Base-by-base conservation (phyloP, 2,113 vertebrate species). In the Lonchura striata region DNA sequence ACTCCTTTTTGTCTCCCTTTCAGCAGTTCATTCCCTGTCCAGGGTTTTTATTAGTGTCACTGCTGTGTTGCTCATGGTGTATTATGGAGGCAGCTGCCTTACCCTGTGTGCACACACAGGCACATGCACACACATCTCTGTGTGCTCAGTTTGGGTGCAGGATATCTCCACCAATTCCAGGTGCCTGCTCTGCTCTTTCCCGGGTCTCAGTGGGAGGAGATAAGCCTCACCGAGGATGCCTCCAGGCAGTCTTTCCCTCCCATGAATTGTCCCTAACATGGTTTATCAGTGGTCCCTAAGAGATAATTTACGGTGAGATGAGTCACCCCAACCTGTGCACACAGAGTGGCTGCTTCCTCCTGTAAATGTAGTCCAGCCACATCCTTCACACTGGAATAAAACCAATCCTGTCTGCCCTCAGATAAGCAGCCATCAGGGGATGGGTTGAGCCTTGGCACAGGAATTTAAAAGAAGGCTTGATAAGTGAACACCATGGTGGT, bases 21-120 rank as follows among this genome's bases (percentile, higher is more conserved):
- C 92, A 85, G 64, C 83, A 60, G 78, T 52, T 56, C 39, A 50
- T 79, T 95, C 91, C 92, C 27, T 87, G 79, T 37, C 63, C 86
- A 57, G 66, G 92, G 27, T 60, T 94, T 94, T 95, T 92, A 70
- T 85, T 54, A 70, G 23, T 52, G 87, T 75, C 49, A 42, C 70
- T 90, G 72, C 66, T 88, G 65, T 90, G 49, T 66, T 64, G 56
- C 82, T 74, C 52, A 7, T 60, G 71, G 46, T 35, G 9, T 66
- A 54, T 87, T 68, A 64, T 28, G 86, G 88, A 95, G 90, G 88
- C 52, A 70, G 90, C 82, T 53, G 78, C 54, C 74, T 69, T 63
- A 18, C 4, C 24, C 2, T 35, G 18, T 50, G 41, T 72, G 88
- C 70, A 11, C 82, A 50, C 53, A n/a, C 68, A 41, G 7, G 5